phyloP scores from a whole-genome alignment of 1,140 invertebrate genomes.

The Odontomachus brunneus region DNA sequence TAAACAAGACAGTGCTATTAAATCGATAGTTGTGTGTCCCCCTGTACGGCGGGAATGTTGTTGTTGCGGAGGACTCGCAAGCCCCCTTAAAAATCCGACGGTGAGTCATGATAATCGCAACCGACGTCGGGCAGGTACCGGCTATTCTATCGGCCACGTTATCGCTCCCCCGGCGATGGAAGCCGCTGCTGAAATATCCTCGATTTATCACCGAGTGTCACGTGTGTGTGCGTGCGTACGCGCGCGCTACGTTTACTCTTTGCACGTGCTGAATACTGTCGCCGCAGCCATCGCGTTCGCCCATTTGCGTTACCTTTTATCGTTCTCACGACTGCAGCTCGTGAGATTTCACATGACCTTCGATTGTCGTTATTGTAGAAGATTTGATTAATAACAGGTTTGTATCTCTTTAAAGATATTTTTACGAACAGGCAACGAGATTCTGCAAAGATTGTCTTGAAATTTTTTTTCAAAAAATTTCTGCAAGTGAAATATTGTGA shows the following conservation, averaged over 20 bases:
- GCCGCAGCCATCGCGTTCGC: not conserved
- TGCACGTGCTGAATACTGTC: constrained; percentile 32
- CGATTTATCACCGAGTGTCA: constrained; percentile 54
- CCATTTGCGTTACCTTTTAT: not conserved
- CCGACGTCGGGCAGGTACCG: constrained; percentile 58
- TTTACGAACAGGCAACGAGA: too few species aligned
- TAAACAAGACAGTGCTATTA: constrained; percentile 79
- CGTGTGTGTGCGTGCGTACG: constrained; percentile 33
- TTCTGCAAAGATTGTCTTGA: too few species aligned
- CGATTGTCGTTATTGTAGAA: too few species aligned
- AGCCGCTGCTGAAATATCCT: constrained; percentile 27
- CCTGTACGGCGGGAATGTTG: constrained; percentile 61
- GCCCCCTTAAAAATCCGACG: constrained; percentile 66
- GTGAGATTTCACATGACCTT: not conserved
- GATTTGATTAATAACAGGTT: not conserved
- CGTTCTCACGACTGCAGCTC: constrained; percentile 38
- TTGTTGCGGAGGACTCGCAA: constrained; percentile 59
- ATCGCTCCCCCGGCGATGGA: constrained; percentile 65
- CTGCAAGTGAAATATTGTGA: too few species aligned
- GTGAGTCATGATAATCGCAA: constrained; percentile 71
- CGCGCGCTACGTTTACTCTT: not conserved
- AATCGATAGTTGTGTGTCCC: constrained; percentile 71
- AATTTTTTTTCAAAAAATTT: too few species aligned
- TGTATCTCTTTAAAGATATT: not conserved
- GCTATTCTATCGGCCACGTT: constrained; percentile 70